Evolutionary conservation across 2,113 vertebrate genomes (phyloP).

Genomic region (Bubalus kerabau): DNA sequence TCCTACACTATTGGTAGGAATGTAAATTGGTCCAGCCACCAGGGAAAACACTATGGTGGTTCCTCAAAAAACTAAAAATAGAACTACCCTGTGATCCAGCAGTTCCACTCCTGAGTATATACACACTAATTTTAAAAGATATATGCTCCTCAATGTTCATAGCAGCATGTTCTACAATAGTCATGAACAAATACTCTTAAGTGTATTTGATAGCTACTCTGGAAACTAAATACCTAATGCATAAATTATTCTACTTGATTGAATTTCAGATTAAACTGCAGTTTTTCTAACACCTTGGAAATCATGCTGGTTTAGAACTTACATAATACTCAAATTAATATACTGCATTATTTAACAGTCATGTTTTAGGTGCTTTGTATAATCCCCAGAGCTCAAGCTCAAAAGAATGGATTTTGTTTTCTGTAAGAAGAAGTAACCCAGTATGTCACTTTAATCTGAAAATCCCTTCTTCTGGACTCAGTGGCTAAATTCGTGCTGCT

Average conservation of each 20-base stretch:
- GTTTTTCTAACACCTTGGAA: neutral
- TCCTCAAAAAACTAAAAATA: neutral
- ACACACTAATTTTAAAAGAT: neutral
- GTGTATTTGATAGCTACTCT: neutral
- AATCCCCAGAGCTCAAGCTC: constrained; percentile 6
- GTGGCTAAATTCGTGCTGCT: neutral
- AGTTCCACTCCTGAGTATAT: neutral
- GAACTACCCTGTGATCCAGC: neutral
- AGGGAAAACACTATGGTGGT: neutral
- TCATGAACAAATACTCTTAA: neutral
- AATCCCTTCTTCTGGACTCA: neutral
- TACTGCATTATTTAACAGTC: neutral
- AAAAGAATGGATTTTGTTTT: constrained; percentile 5
- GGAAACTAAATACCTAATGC: neutral
- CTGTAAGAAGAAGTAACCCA: neutral
- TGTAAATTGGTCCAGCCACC: neutral
- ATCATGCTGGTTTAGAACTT: neutral
- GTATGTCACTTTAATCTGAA: neutral
- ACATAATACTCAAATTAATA: constrained; percentile 28
- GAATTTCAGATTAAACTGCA: constrained; percentile 17
- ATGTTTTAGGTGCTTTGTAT: neutral
- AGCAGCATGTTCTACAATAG: neutral
- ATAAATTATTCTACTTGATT: constrained; percentile 1
- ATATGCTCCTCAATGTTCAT: neutral
- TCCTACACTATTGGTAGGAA: neutral